Conservation (phyloP, 2,113 vertebrate species). For the Thermophis baileyi region DNA sequence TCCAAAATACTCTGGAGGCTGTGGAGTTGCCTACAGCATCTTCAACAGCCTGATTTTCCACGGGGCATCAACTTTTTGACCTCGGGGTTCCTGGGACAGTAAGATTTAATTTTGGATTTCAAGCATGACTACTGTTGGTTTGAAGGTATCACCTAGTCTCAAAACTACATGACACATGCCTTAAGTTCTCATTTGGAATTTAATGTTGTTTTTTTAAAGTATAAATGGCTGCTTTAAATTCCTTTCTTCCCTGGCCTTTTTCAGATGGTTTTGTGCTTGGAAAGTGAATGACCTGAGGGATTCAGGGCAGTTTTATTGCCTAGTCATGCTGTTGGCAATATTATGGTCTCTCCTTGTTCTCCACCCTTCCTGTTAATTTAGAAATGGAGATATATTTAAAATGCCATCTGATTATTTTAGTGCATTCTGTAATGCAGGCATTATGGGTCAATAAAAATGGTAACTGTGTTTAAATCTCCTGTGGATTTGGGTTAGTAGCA, state of each 20-base stretch:
- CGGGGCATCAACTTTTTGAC: slow-evolving; percentile 64
- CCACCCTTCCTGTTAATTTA: slow-evolving; percentile 12
- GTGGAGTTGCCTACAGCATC: neutral
- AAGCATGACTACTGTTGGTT: slow-evolving; percentile 62
- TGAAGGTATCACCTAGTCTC: slow-evolving; percentile 56
- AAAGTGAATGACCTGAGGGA: slow-evolving; percentile 28
- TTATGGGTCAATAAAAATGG: slow-evolving; percentile 22
- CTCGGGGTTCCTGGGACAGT: slow-evolving; percentile 54
- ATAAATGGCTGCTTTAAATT: slow-evolving; percentile 61
- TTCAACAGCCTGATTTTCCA: neutral
- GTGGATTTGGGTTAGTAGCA: neutral
- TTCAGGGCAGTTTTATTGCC: slow-evolving; percentile 45
- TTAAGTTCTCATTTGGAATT: slow-evolving; percentile 63
- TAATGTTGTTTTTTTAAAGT: neutral
- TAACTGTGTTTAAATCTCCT: neutral
- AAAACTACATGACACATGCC: slow-evolving; percentile 53
- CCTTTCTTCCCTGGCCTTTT: neutral
- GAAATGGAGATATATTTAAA: slow-evolving; percentile 17
- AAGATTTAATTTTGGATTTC: slow-evolving; percentile 73
- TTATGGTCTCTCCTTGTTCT: neutral
- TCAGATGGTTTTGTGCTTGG: slow-evolving; percentile 25
- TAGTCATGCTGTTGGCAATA: neutral
- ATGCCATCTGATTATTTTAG: slow-evolving; percentile 17
- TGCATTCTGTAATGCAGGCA: slow-evolving; percentile 25
- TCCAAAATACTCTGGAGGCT: neutral